phyloP scores from a whole-genome alignment of 2,797 vertebrate genomes.

The Chelmon rostratus region DNA sequence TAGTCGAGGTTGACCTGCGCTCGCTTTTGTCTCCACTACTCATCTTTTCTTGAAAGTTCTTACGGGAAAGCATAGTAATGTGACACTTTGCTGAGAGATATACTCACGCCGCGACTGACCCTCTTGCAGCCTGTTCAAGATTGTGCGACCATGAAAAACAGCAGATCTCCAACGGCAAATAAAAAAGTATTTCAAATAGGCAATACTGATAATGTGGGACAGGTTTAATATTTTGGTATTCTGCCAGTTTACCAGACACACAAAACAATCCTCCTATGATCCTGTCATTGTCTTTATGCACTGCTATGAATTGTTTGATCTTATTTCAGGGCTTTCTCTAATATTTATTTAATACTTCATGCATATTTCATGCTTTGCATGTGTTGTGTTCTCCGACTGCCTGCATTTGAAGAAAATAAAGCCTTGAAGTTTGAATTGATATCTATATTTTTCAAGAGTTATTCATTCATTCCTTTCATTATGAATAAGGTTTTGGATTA shows the following conservation, averaged over 20 bases:
- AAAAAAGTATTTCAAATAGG: no score
- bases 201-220: neutral
- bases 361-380: neutral
- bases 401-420: neutral
- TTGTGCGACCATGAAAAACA: neutral
- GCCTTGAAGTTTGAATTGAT: neutral
- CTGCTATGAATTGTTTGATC: neutral
- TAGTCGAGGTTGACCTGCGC: constrained; percentile 1
- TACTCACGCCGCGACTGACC: neutral
- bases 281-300: neutral
- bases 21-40: neutral
- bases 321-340: neutral
- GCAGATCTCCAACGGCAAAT: neutral
- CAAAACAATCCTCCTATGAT: neutral
- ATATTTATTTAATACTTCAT: neutral
- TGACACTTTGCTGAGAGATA: neutral
- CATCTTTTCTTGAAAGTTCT: neutral
- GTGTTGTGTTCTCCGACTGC: neutral
- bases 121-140: neutral
- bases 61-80: neutral
- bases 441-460: neutral
- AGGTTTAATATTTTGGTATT: neutral
- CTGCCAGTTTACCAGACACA: neutral
- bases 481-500: neutral
- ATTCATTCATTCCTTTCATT: neutral